These are phyloP conservation scores for Cassiopea xamachana DNA, from an alignment of 30 jellyfish, hydroid and myxozoan genomes.

Conservation along the genomic window DNA sequence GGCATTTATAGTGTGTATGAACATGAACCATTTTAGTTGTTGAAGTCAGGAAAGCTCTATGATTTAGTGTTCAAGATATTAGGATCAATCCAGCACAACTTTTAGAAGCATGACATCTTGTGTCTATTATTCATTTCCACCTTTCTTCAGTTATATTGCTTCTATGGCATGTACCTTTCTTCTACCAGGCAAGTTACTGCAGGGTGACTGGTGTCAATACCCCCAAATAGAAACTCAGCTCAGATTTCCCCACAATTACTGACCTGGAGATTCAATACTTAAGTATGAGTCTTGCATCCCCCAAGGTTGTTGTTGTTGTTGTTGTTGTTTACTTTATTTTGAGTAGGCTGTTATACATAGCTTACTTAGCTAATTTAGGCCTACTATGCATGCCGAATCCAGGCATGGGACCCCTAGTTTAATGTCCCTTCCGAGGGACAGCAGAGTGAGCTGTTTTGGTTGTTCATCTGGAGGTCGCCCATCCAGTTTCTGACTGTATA, in stretches of 20 bases:
- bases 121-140: no score
- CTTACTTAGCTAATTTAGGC: no score
- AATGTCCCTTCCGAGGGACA: no score
- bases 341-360: not conserved
- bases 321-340: not conserved
- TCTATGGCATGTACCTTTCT: no score
- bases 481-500: no score
- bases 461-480: no score
- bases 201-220: not conserved
- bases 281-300: not conserved
- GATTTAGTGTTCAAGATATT: not conserved
- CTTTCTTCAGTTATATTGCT: no score
- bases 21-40: not conserved
- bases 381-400: no score
- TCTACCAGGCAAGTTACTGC: not conserved
- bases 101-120: not conserved
- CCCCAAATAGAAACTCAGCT: not conserved
- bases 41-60: not conserved
- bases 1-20: not conserved
- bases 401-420: no score
- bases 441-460: no score
- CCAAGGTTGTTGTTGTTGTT: not conserved
- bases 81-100: not conserved
- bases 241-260: not conserved
- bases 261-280: no score